phyloP scores from a whole-genome alignment of 2,797 vertebrate genomes.

The Antennarius maculatus region DNA sequence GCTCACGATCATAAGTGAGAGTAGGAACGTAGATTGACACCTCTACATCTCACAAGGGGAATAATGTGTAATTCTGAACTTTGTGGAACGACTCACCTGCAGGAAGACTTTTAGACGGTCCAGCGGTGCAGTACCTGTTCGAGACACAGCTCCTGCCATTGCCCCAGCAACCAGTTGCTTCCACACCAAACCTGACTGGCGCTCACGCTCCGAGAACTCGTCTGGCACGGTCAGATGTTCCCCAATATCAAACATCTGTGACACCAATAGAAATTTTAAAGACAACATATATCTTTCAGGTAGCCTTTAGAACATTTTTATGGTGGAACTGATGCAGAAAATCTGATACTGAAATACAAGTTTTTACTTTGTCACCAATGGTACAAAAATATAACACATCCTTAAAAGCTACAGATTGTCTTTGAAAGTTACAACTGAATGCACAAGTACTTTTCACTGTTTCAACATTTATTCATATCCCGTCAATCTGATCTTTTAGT shows the following conservation, averaged over 20 bases:
- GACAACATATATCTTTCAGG: background rate
- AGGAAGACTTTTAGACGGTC: slow-evolving; percentile 95
- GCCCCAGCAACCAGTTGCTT: slow-evolving; percentile 91
- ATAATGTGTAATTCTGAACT: background rate
- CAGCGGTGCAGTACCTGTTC: slow-evolving; percentile 93
- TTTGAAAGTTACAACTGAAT: background rate
- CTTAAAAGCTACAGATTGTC: too few species aligned
- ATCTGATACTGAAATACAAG: too few species aligned
- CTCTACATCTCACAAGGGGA: too few species aligned
- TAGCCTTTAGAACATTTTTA: background rate
- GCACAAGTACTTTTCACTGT: background rate
- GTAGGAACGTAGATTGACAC: too few species aligned
- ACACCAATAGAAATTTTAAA: slow-evolving; percentile 4
- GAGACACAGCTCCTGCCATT: slow-evolving; percentile 90
- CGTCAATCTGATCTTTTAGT: background rate
- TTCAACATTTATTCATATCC: background rate
- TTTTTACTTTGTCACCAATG: too few species aligned
- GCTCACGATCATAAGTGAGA: too few species aligned
- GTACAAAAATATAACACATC: too few species aligned
- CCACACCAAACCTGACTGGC: slow-evolving; percentile 90
- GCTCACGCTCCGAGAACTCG: slow-evolving; percentile 92
- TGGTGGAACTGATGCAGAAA: background rate
- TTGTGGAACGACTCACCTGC: slow-evolving; percentile 79
- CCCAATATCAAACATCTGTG: slow-evolving; percentile 93
- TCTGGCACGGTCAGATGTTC: slow-evolving; percentile 92